These are phyloP conservation scores for Microctenopoma lineatum DNA, from an alignment of 2,797 vertebrate species.

Conservation along the genomic window DNA sequence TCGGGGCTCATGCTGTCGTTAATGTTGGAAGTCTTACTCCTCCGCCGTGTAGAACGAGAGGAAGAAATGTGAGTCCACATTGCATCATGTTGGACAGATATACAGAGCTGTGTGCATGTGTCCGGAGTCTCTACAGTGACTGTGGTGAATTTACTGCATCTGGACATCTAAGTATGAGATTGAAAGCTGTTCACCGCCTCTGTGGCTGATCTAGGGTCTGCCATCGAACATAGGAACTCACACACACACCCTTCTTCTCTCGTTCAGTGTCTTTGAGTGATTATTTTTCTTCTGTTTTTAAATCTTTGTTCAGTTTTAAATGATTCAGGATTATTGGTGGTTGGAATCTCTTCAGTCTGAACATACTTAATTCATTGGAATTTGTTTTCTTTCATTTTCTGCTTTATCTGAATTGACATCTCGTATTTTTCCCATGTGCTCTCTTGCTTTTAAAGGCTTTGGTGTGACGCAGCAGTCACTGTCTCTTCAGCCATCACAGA, in stretches of 20 bases:
- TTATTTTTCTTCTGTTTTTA: background rate
- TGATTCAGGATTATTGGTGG: slow-evolving; percentile 29
- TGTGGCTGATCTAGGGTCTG: background rate
- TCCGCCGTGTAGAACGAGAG: background rate
- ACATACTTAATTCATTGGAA: slow-evolving; percentile 4
- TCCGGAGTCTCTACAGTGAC: background rate
- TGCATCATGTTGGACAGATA: background rate
- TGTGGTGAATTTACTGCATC: background rate
- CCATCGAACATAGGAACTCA: background rate
- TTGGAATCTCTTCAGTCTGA: slow-evolving; percentile 22
- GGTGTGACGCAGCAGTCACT: slow-evolving; percentile 8
- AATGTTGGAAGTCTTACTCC: background rate
- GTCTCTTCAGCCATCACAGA: slow-evolving; percentile 71
- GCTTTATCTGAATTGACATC: slow-evolving; percentile 12
- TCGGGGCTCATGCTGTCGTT: slow-evolving; percentile 8
- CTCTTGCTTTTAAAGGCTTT: slow-evolving; percentile 10
- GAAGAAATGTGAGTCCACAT: background rate
- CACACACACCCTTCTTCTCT: background rate
- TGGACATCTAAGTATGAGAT: background rate
- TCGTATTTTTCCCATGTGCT: background rate
- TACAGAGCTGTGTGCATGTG: background rate
- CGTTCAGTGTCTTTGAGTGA: slow-evolving; percentile 7
- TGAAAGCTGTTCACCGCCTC: background rate
- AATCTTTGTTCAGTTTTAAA: background rate
- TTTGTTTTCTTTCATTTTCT: slow-evolving; percentile 9